These are phyloP conservation scores for Lasioglossum villosulum DNA, from an alignment of 2,888 invertebrate genomes.

Conservation along the genomic window DNA sequence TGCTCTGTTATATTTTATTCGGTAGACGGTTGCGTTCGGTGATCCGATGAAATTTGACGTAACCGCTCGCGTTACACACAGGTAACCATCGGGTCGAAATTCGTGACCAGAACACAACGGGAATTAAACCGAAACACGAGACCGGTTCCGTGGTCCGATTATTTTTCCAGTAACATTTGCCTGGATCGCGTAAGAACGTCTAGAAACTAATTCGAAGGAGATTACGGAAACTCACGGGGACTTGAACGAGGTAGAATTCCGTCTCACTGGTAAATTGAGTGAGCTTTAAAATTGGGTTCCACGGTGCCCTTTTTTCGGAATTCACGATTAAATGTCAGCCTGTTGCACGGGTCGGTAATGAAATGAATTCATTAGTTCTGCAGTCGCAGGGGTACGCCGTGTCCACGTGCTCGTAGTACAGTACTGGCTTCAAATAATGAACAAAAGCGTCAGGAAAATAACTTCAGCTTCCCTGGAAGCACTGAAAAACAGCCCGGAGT, in stretches of 20 bases:
- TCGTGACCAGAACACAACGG: too few species aligned
- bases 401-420: background rate
- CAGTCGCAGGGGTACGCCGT: background rate
- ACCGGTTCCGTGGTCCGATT: background rate
- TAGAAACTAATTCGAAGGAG: background rate
- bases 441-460: background rate
- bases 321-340: background rate
- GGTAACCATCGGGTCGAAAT: background rate
- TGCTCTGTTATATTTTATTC: conserved; percentile 6
- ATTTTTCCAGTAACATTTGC: too few species aligned
- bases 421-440: background rate
- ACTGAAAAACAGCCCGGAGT: too few species aligned
- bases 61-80: background rate
- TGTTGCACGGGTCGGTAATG: background rate
- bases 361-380: background rate
- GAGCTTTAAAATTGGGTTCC: too few species aligned
- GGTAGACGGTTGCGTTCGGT: background rate
- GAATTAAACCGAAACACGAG: background rate
- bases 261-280: background rate
- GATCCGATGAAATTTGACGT: background rate
- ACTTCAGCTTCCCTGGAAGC: background rate
- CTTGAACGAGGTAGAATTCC: background rate
- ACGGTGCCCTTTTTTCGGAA: background rate
- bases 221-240: background rate
- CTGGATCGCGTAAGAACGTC: background rate